phyloP scores from a whole-genome alignment of 2,797 vertebrate species.

The Alca torda region DNA sequence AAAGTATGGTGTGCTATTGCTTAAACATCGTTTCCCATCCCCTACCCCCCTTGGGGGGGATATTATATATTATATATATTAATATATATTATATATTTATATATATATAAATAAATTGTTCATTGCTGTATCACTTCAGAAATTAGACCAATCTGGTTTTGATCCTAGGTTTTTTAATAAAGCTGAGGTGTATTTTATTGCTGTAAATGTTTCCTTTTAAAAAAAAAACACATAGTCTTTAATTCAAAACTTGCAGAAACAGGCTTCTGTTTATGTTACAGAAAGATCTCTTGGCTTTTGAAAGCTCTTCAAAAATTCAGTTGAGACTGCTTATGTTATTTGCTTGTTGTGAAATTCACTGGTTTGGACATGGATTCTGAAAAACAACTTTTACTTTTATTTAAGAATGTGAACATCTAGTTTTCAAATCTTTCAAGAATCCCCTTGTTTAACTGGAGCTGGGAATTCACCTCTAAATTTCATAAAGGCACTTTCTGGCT shows the following conservation, averaged over 20 bases:
- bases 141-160: not conserved
- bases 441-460: not conserved
- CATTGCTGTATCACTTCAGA: not conserved
- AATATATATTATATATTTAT: no score
- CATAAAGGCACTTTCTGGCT: not conserved
- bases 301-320: not conserved
- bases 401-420: not conserved
- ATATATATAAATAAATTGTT: not conserved
- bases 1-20: not conserved
- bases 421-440: not conserved
- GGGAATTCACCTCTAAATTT: not conserved
- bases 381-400: not conserved
- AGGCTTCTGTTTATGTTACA: fast-evolving
- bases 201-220: not conserved
- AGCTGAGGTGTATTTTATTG: not conserved
- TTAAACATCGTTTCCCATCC: not conserved
- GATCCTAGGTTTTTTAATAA: not conserved
- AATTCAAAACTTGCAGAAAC: not conserved
- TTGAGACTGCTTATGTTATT: not conserved
- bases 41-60: no score
- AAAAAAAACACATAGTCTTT: not conserved
- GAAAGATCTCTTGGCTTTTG: not conserved
- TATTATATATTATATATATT: no score
- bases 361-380: not conserved
- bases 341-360: not conserved